Conservation (phyloP, 1,140 invertebrate genomes). For the Pseudomyrmex gracilis region DNA sequence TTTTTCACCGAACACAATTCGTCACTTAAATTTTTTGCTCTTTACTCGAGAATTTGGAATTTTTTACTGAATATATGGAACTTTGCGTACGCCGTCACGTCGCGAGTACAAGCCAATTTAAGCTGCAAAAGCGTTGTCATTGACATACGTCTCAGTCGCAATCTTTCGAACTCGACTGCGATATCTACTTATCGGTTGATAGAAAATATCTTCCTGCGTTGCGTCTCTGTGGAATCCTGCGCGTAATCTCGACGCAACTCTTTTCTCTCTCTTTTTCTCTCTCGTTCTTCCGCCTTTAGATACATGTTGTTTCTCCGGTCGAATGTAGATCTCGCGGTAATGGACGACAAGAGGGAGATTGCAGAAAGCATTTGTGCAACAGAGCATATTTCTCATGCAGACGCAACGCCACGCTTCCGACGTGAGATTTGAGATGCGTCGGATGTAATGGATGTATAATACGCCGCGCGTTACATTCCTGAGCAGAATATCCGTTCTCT, state of each 20-base stretch:
- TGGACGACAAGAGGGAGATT: not conserved
- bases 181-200: not conserved
- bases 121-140: not conserved
- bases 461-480: conserved; percentile 7
- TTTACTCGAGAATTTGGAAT: not conserved
- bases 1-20: not conserved
- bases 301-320: not conserved
- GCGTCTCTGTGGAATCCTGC: not conserved
- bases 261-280: not conserved
- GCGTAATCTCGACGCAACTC: not conserved
- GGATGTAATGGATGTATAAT: conserved; percentile 31
- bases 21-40: too few relatives aligned
- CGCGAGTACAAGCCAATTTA: not conserved
- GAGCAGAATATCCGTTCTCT: conserved; percentile 11
- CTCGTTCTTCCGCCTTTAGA: too few relatives aligned
- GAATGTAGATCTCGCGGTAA: conserved; percentile 14
- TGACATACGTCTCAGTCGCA: too few relatives aligned
- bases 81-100: not conserved
- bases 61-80: not conserved
- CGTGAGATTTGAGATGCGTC: conserved; percentile 3
- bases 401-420: not conserved
- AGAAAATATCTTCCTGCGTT: not conserved
- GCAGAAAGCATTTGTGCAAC: not conserved
- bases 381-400: conserved; percentile 27
- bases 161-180: too few relatives aligned